Evolutionary conservation across 2,797 vertebrate genomes (phyloP).

Genomic region (Acanthornis magna): DNA sequence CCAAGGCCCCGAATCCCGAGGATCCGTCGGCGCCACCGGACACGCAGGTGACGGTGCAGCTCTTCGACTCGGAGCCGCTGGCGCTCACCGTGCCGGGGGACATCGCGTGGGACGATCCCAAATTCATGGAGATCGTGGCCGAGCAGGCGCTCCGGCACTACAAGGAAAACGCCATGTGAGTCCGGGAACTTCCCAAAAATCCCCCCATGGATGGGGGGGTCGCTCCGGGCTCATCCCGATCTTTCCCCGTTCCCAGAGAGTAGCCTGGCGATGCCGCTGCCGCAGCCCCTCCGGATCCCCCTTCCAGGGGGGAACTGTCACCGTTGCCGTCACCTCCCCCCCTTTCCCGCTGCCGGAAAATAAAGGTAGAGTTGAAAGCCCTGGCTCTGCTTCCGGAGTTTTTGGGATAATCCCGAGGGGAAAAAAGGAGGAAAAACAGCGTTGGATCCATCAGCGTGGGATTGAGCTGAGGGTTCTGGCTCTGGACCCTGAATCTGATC

Average conservation of each 20-base stretch:
- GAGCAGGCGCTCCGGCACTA: conserved; percentile 83
- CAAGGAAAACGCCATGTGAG: conserved; percentile 83
- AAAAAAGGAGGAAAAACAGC: background rate
- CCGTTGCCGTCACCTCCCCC: background rate
- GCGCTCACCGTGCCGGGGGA: conserved; percentile 79
- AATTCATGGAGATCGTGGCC: conserved; percentile 86
- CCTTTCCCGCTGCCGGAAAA: background rate
- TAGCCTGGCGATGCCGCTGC: background rate
- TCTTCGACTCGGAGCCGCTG: conserved; percentile 84
- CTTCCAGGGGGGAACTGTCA: background rate
- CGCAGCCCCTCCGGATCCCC: background rate
- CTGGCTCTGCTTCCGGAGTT: background rate
- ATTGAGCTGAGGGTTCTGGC: accelerated
- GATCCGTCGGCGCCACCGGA: conserved; percentile 40
- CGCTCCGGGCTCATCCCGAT: background rate
- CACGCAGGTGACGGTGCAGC: conserved; percentile 83
- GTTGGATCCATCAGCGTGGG: accelerated
- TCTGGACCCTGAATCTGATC: accelerated
- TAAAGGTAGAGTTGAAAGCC: background rate
- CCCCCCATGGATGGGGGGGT: no score
- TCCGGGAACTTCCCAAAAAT: accelerated
- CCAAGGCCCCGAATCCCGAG: conserved; percentile 34
- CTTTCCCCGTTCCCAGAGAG: background rate
- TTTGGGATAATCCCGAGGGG: background rate
- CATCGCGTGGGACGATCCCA: conserved; percentile 79